A percentile compares a stretch with the other conserved stretches of the same genome.
Evolutionary conservation across 2,797 vertebrate genomes (phyloP).

Genomic region (Paramormyrops hopkinsi): DNA sequence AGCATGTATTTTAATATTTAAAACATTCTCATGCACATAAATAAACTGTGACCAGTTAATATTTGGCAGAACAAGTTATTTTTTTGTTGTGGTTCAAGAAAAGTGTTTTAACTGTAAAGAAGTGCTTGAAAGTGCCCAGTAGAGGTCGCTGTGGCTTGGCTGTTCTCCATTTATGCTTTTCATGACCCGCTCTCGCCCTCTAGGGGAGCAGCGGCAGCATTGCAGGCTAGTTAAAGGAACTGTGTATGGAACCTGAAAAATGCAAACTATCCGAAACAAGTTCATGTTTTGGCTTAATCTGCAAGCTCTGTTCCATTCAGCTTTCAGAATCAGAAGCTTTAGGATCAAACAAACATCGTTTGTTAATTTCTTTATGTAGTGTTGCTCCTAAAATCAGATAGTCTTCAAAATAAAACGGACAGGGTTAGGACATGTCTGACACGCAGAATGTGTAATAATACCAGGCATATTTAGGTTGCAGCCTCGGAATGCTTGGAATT

Average conservation of each 20-base stretch:
- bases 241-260: not conserved
- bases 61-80: not conserved
- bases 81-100: not conserved
- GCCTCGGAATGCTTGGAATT: not conserved
- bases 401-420: not conserved
- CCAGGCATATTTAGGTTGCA: not conserved
- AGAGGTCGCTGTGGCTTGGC: constrained; percentile 35
- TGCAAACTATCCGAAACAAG: not conserved
- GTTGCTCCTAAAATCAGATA: not conserved
- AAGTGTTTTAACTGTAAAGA: not conserved
- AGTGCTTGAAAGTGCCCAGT: constrained; percentile 21
- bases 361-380: not conserved
- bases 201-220: not conserved
- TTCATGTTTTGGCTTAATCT: not conserved
- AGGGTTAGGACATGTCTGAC: not conserved
- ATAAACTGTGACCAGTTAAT: not conserved
- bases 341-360: not conserved
- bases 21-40: not conserved
- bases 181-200: constrained; percentile 11
- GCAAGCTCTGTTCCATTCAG: not conserved
- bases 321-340: not conserved
- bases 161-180: not conserved
- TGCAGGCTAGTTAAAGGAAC: not conserved
- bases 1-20: not conserved
- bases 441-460: not conserved